These are phyloP conservation scores for Ophion obscuratus DNA, from an alignment of 2,888 invertebrate species.

Conservation along the genomic window DNA sequence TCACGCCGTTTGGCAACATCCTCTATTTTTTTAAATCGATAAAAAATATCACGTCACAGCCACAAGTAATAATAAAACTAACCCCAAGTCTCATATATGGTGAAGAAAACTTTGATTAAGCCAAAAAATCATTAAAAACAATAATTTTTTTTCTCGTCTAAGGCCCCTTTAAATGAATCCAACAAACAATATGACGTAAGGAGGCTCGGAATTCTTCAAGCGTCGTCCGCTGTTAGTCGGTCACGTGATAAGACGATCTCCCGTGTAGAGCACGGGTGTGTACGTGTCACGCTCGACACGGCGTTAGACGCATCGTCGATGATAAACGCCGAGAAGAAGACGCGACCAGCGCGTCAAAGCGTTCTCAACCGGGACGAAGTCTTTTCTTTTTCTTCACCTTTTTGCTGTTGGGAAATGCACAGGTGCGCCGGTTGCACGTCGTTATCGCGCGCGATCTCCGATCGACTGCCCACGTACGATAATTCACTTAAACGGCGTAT, in stretches of 20 bases:
- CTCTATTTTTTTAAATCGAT: no score
- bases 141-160: no score
- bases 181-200: not conserved
- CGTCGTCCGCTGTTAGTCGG: not conserved
- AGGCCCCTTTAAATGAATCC: not conserved
- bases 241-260: constrained; percentile 4
- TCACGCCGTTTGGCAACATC: no score
- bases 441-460: constrained; percentile 12
- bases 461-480: constrained; percentile 21
- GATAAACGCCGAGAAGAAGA: constrained; percentile 12
- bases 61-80: no score
- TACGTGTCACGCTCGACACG: constrained; percentile 3
- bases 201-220: not conserved
- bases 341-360: constrained; percentile 15
- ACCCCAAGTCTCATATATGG: no score
- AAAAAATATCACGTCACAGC: no score
- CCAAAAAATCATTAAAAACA: no score
- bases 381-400: not conserved
- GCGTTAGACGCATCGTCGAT: constrained; percentile 37
- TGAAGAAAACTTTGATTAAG: no score
- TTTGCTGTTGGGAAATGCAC: constrained; percentile 49
- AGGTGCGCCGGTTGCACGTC: constrained; percentile 39
- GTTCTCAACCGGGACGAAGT: constrained; percentile 17
- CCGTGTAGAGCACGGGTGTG: not conserved
- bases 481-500: constrained; percentile 46